A percentile compares a stretch with the other conserved stretches of the same genome.
These are phyloP conservation scores for Catocala nupta DNA, from an alignment of 2,888 invertebrate species.

Conservation along the genomic window DNA sequence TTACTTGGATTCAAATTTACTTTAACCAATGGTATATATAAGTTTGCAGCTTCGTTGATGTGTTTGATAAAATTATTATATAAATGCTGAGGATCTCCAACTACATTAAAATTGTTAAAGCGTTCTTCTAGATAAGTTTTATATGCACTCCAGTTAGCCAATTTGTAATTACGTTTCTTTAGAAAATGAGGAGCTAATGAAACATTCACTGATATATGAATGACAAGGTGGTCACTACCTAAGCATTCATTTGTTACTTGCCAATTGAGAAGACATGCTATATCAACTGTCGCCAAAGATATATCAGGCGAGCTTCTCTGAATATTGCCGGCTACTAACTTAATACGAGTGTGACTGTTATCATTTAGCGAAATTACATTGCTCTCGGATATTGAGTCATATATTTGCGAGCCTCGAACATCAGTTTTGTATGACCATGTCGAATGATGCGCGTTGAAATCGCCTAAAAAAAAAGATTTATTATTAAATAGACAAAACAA, in stretches of 20 bases:
- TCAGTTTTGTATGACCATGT: slow-evolving; percentile 49
- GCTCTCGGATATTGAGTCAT: slow-evolving; percentile 33
- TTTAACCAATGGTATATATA: slow-evolving; percentile 33
- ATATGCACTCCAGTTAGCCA: too few relatives aligned
- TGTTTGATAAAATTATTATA: too few relatives aligned
- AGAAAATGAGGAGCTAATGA: too few relatives aligned
- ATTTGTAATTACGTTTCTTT: too few relatives aligned
- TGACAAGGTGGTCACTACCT: too few relatives aligned
- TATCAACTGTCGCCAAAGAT: too few relatives aligned
- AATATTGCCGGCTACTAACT: too few relatives aligned
- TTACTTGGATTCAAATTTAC: slow-evolving; percentile 21
- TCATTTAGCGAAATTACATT: slow-evolving; percentile 37
- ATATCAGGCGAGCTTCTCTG: too few relatives aligned
- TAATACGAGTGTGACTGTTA: neutral
- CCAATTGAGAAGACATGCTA: too few relatives aligned
- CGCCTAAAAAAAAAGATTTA: slow-evolving; percentile 16
- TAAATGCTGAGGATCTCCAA: slow-evolving; percentile 12
- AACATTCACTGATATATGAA: too few relatives aligned
- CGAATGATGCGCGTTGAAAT: slow-evolving; percentile 46
- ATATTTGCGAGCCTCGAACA: slow-evolving; percentile 37
- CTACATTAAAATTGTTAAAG: slow-evolving; percentile 28
- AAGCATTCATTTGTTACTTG: too few relatives aligned
- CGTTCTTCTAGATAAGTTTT: slow-evolving; percentile 28
- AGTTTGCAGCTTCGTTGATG: slow-evolving; percentile 23
- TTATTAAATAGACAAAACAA: slow-evolving; percentile 22